Conservation (phyloP, 1,140 invertebrate species). For the Anastatus disparis region DNA sequence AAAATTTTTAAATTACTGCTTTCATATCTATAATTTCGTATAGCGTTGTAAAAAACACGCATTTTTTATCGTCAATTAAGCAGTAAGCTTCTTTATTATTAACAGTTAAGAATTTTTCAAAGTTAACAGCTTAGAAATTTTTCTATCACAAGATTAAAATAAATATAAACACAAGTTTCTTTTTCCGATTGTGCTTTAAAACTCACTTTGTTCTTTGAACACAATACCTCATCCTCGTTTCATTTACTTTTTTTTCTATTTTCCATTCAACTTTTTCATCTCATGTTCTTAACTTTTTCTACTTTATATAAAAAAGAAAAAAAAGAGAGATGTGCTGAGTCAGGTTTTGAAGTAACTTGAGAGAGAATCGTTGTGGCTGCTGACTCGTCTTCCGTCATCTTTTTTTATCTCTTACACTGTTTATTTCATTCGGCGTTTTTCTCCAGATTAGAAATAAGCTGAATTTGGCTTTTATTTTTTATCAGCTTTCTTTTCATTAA, state of each 20-base stretch:
- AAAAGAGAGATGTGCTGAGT: slow-evolving; percentile 26
- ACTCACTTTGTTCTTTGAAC: slow-evolving; percentile 9
- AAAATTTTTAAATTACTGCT: too few species aligned
- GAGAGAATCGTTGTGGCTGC: slow-evolving; percentile 27
- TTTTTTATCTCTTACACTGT: slow-evolving; percentile 16
- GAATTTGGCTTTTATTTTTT: slow-evolving; percentile 2
- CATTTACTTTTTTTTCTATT: background rate
- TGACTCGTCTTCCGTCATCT: slow-evolving; percentile 33
- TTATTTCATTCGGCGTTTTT: slow-evolving; percentile 13
- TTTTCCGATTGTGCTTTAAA: too few species aligned
- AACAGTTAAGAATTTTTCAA: too few species aligned
- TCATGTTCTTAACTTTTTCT: slow-evolving; percentile 20
- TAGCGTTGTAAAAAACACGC: too few species aligned
- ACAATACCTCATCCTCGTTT: background rate
- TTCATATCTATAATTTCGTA: too few species aligned
- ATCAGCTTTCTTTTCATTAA: background rate
- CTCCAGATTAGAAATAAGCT: background rate
- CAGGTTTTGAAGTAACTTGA: slow-evolving; percentile 32
- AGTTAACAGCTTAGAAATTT: too few species aligned
- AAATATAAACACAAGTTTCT: too few species aligned
- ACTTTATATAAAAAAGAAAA: background rate
- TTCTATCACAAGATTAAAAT: too few species aligned
- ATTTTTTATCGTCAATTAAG: too few species aligned
- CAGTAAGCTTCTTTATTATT: too few species aligned
- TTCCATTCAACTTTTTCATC: slow-evolving; percentile 13